Conservation (phyloP, 1,140 invertebrate species). For the Aphis craccivora region DNA sequence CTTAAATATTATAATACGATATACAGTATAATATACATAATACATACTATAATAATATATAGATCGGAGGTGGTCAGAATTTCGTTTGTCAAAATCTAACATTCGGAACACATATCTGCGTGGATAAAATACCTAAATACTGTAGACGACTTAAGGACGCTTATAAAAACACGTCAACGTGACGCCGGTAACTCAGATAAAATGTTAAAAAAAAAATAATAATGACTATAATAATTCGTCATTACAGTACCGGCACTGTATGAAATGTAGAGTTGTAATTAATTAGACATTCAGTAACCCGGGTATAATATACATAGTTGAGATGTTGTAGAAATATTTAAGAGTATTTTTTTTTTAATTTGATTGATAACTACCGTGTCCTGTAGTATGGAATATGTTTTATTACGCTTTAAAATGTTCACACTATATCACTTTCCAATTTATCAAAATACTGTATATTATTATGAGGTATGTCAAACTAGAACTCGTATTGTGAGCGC, state of each 20-base stretch:
- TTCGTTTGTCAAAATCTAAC: background rate
- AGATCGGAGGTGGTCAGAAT: background rate
- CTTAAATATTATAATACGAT: background rate
- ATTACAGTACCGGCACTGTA: background rate
- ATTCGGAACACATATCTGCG: background rate
- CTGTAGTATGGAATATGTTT: too few species aligned
- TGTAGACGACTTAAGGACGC: background rate
- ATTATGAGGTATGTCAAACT: background rate
- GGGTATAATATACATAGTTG: background rate
- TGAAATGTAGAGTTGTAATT: background rate
- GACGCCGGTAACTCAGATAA: background rate
- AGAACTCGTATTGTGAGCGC: background rate
- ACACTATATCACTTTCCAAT: background rate
- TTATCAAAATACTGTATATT: too few species aligned
- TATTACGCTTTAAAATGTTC: background rate
- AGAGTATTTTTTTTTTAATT: background rate
- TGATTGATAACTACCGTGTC: background rate
- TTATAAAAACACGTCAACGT: background rate
- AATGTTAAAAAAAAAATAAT: background rate
- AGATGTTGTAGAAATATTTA: background rate
- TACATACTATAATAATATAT: background rate
- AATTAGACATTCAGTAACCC: background rate
- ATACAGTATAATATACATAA: background rate
- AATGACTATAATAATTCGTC: background rate
- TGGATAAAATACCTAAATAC: background rate